These are phyloP conservation scores for Odontothrips loti DNA, from an alignment of 2,888 invertebrate genomes.

Conservation along the genomic window DNA sequence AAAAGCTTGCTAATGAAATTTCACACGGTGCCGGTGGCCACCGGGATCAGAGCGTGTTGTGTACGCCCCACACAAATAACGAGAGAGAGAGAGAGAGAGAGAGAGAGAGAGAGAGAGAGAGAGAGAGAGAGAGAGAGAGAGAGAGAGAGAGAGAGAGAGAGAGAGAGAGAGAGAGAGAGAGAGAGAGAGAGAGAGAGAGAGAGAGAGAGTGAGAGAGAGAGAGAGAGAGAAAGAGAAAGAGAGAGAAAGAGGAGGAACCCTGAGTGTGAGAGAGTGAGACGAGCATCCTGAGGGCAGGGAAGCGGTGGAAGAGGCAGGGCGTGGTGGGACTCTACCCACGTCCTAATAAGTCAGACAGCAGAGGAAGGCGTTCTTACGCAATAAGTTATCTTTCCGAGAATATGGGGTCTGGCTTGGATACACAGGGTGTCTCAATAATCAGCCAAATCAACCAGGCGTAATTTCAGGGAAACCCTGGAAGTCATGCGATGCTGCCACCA, in stretches of 20 bases:
- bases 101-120: background rate
- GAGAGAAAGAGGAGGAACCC: background rate
- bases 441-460: no score
- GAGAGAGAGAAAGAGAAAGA: conserved; percentile 5
- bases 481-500: no score
- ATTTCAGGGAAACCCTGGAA: no score
- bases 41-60: background rate
- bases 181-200: background rate
- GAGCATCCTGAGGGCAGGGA: no score
- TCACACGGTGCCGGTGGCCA: conserved; percentile 18
- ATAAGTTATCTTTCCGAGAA: no score
- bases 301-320: no score
- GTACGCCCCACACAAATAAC: background rate
- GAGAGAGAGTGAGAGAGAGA: background rate
- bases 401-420: no score
- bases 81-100: background rate
- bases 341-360: no score
- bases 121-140: background rate
- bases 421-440: no score
- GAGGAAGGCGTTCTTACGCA: no score
- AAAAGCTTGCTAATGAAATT: conserved; percentile 25
- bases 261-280: background rate
- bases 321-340: no score
- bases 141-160: background rate
- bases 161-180: background rate